A percentile compares a stretch with the other conserved stretches of the same genome.
These are phyloP conservation scores for Himalopsyche kuldschensis DNA, from an alignment of 2,888 invertebrate genomes.

Conservation along the genomic window DNA sequence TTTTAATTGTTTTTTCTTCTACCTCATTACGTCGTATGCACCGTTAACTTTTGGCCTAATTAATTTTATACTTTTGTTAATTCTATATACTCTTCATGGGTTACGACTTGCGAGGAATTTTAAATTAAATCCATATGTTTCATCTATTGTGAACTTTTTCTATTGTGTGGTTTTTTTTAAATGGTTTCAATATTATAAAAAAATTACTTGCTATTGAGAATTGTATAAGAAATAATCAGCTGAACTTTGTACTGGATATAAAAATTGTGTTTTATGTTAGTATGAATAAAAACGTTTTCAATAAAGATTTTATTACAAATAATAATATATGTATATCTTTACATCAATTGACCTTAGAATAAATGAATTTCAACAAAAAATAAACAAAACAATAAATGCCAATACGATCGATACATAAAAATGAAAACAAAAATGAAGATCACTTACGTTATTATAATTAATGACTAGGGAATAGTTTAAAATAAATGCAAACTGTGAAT, in stretches of 20 bases:
- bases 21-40: too few species aligned
- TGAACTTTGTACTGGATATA: neutral
- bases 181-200: too few species aligned
- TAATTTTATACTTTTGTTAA: too few species aligned
- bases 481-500: neutral
- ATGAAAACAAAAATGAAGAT: neutral
- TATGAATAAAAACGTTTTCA: neutral
- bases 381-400: neutral
- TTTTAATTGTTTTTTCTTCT: too few species aligned
- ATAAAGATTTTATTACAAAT: neutral
- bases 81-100: too few species aligned
- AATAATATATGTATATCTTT: neutral
- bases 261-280: neutral
- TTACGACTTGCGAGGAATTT: too few species aligned
- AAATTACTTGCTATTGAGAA: too few species aligned
- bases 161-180: too few species aligned
- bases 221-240: too few species aligned
- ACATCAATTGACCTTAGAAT: neutral
- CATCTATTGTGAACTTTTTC: too few species aligned
- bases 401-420: neutral
- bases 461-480: slow-evolving; percentile 16
- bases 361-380: neutral
- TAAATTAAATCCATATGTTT: too few species aligned
- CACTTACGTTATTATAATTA: neutral
- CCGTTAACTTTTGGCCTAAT: too few species aligned